Base-by-base conservation (phyloP, 1,140 invertebrate genomes). In the Saccostrea cuccullata region DNA sequence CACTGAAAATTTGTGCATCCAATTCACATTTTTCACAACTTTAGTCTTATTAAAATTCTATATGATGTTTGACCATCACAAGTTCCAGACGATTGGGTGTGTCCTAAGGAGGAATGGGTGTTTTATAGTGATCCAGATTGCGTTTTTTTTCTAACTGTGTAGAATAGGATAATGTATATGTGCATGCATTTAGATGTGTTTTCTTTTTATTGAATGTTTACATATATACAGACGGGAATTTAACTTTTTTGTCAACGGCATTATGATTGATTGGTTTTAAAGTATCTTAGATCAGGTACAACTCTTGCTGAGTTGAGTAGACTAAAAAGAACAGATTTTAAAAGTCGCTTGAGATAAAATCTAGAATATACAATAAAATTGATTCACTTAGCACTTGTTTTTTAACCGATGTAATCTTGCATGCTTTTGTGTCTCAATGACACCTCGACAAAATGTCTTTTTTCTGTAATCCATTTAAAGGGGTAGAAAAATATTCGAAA, bases 271-370 rank as follows among this genome's bases (percentile, higher is more conserved):
- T 77, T 77, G 15, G 2, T 77, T 26, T 30, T 77, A 30, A 77
- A 36, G 70, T 77, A 77, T 77, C 26, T 77, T 77, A 77, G 70
- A 77, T 77, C 70, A 77, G 8, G 70, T 20, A 26, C 26, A 36
- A 26, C 30, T 30, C 70, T 77, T 12, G 30, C 70, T 77, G 70
- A 36, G 70, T 77, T 77, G 70, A 77, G 70, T 30, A 30, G 70
- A 36, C 26, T 77, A 26, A 36, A 64, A 77, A 77, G 70, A 77
- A 77, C 70, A 77, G 70, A 77, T 77, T 77, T 77, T 77, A 77
- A 77, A 77, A 77, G 70, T 36, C 70, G 26, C 26, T 77, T 23
- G 70, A 77, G 70, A 77, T 77, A 30, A 30, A 30, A 77, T 77
- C 70, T 77, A 77, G 30, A 77, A 30, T 77, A 77, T 77, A 77